A percentile compares a stretch with the other conserved stretches of the same genome.
Evolutionary conservation across 2,888 invertebrate genomes (phyloP).

Genomic region (Ophioninae sp.): DNA sequence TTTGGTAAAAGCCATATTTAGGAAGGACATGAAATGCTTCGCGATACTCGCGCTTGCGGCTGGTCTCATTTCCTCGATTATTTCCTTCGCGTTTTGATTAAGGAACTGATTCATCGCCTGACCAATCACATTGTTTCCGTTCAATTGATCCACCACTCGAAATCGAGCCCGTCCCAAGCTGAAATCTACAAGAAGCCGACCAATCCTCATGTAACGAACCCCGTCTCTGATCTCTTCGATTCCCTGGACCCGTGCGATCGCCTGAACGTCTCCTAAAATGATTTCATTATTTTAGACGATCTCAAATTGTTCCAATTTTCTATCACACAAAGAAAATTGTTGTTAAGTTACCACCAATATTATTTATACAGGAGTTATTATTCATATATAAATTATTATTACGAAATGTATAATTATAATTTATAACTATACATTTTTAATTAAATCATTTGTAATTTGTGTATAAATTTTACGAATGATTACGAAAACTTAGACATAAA

Average conservation of each 20-base stretch:
- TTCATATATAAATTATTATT: not conserved
- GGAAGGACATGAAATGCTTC: conserved; percentile 87
- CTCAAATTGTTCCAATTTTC: not conserved
- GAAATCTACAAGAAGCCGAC: conserved; percentile 87
- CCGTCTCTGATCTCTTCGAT: conserved; percentile 84
- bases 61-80: conserved; percentile 91
- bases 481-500: no score
- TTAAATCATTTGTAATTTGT: not conserved
- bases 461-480: no score
- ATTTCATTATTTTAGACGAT: not conserved
- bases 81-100: conserved; percentile 90
- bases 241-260: conserved; percentile 87
- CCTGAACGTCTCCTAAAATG: conserved; percentile 86
- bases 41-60: conserved; percentile 88
- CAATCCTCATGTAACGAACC: conserved; percentile 86
- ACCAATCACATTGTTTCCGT: conserved; percentile 90
- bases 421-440: no score
- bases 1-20: conserved; percentile 88
- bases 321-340: not conserved
- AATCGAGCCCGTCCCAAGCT: conserved; percentile 87
- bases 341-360: not conserved
- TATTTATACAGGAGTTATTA: not conserved
- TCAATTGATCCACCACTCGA: conserved; percentile 87
- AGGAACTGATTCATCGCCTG: conserved; percentile 92
- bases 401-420: not conserved